A percentile compares a stretch with the other conserved stretches of the same genome.
Conservation (phyloP, 2,113 vertebrate species). For the Mystacornis crossleyi region DNA sequence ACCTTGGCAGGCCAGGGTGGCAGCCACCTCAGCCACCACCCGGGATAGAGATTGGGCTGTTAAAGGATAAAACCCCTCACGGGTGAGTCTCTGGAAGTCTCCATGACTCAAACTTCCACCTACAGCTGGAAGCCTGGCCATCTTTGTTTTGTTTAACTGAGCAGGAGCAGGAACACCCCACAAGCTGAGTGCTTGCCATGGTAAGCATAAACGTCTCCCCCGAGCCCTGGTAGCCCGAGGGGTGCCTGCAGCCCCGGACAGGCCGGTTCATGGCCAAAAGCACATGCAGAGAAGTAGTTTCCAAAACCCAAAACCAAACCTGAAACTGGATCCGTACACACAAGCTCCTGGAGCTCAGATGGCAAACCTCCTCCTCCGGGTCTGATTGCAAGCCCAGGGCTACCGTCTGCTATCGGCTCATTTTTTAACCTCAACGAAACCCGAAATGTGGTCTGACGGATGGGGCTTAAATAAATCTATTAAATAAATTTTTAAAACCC, state of each 20-base stretch:
- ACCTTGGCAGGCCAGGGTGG: background rate
- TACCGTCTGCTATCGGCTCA: too few relatives aligned
- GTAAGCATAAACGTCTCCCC: background rate
- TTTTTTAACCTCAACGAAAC: background rate
- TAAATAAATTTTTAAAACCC: background rate
- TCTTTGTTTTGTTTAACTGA: slow-evolving; percentile 15
- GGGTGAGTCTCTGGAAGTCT: background rate
- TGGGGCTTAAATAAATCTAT: background rate
- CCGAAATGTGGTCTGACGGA: background rate
- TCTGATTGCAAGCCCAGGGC: background rate
- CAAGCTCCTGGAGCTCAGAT: background rate
- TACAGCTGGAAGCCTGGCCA: background rate
- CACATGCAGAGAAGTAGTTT: background rate
- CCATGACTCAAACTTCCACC: background rate
- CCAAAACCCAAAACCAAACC: background rate
- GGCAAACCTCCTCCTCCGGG: background rate
- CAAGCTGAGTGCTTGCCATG: background rate
- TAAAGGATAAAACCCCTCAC: background rate
- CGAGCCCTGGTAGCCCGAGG: background rate
- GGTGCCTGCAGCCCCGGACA: background rate
- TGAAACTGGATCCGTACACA: background rate
- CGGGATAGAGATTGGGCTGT: background rate
- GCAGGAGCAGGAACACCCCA: background rate
- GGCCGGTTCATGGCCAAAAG: background rate
- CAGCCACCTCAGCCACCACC: background rate